Conservation (phyloP, 2,888 invertebrate genomes). For the Oligia latruncula region DNA sequence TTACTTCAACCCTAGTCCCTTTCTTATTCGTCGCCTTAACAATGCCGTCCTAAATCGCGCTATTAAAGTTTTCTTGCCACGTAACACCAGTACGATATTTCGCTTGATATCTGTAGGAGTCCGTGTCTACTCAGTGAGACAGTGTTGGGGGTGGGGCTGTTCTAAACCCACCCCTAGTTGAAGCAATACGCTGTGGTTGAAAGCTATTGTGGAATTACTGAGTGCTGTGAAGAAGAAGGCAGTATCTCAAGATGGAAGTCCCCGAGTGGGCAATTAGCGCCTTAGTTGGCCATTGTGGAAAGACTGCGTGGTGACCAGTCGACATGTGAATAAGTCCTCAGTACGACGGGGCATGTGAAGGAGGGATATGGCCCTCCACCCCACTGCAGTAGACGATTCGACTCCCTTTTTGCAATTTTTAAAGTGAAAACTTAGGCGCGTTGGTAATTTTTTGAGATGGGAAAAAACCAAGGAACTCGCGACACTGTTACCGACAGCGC, state of each 20-base stretch:
- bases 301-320: neutral
- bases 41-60: slow-evolving; percentile 39
- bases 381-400: slow-evolving; percentile 51
- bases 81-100: neutral
- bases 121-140: slow-evolving; percentile 51
- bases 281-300: too few species aligned
- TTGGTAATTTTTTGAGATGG: too few species aligned
- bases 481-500: too few species aligned
- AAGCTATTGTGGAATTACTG: neutral
- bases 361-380: slow-evolving; percentile 20
- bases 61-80: slow-evolving; percentile 32
- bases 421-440: too few species aligned
- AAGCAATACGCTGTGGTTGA: neutral
- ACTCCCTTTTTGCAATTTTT: slow-evolving; percentile 31
- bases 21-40: neutral
- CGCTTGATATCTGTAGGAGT: neutral
- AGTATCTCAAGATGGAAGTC: neutral
- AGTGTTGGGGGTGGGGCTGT: slow-evolving; percentile 39
- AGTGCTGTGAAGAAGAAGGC: neutral
- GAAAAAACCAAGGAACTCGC: too few species aligned
- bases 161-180: neutral
- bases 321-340: neutral
- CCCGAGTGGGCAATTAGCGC: neutral
- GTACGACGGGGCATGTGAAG: slow-evolving; percentile 13
- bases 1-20: neutral